Conservation (phyloP, 2,888 invertebrate species). For the Nasonovia ribisnigri region DNA sequence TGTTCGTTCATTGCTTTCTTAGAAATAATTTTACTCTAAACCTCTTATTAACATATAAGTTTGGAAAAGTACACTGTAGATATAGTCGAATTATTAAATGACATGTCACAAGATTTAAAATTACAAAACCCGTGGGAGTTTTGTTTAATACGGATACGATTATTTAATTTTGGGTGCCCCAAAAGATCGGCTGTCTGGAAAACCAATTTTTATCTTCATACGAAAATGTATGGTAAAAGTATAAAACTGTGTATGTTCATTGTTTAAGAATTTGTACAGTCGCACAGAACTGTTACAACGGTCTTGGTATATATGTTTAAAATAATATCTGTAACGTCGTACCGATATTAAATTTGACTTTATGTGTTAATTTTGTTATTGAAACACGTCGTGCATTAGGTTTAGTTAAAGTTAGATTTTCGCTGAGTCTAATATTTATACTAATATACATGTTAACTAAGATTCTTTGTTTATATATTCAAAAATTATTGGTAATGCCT, state of each 20-base stretch:
- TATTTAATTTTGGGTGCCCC: constrained; percentile 5
- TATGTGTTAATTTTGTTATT: not conserved
- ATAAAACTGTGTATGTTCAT: not conserved
- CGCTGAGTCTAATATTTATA: not conserved
- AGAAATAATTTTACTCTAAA: not conserved
- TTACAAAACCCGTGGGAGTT: not conserved
- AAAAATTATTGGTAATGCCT: not conserved
- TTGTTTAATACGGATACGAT: not conserved
- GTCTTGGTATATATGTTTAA: too few relatives aligned
- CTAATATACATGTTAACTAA: not conserved
- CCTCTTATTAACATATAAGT: not conserved
- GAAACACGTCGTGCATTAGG: not conserved
- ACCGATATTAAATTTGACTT: not conserved
- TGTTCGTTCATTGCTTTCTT: not conserved
- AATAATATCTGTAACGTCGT: not conserved
- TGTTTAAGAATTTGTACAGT: too few relatives aligned
- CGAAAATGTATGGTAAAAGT: not conserved
- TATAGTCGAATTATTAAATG: not conserved
- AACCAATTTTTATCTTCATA: not conserved
- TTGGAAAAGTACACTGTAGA: not conserved
- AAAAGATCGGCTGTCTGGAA: not conserved
- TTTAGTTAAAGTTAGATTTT: not conserved
- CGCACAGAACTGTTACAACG: too few relatives aligned
- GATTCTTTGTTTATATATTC: not conserved
- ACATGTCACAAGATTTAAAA: not conserved